phyloP scores from a whole-genome alignment of 2,888 invertebrate genomes.

The Eustalomyia histrio region DNA sequence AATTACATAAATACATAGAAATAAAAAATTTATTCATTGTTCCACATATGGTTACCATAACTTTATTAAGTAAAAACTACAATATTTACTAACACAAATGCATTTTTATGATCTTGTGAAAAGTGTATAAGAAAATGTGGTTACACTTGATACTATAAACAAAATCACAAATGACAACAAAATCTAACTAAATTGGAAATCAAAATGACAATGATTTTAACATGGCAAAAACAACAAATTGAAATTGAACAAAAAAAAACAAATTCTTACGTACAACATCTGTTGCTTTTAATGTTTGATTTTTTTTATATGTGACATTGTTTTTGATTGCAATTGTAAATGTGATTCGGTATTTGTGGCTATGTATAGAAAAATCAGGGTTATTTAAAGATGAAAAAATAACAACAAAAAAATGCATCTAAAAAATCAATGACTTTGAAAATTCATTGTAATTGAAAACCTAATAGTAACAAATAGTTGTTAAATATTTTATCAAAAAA shows the following conservation, averaged over 20 bases:
- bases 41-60: constrained; percentile 29
- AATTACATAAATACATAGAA: background rate
- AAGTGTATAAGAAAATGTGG: constrained; percentile 75
- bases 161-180: constrained; percentile 48
- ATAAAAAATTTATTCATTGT: constrained; percentile 1
- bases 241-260: constrained; percentile 13
- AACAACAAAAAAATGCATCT: constrained; percentile 26
- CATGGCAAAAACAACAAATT: constrained; percentile 52
- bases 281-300: constrained; percentile 59
- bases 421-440: constrained; percentile 70
- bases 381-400: constrained; percentile 46
- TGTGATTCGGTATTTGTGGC: constrained; percentile 60
- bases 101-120: constrained; percentile 52
- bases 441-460: constrained; percentile 47
- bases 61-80: constrained; percentile 10
- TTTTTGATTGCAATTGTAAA: constrained; percentile 56
- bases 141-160: constrained; percentile 75
- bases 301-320: constrained; percentile 57
- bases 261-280: constrained; percentile 41
- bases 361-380: constrained; percentile 60
- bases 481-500: too few relatives aligned
- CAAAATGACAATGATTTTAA: constrained; percentile 58
- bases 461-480: background rate
- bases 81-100: constrained; percentile 36
- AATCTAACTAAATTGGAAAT: constrained; percentile 48